Base-by-base conservation (phyloP, 2,888 invertebrate species). In the Drosophila barbarae region DNA sequence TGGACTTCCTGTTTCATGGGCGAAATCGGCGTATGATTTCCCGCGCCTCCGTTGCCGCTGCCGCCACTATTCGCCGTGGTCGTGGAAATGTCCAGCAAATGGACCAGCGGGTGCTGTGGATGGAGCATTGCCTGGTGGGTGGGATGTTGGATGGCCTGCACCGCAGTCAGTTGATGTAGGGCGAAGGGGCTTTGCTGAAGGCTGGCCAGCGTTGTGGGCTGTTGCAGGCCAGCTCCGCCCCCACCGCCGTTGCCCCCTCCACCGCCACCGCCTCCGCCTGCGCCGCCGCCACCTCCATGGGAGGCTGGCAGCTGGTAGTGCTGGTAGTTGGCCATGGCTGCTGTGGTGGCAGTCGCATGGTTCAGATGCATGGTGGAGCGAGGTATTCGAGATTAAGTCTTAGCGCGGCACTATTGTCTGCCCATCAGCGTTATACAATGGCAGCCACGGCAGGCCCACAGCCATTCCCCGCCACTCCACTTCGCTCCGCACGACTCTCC, bases 101-200 rank as follows among this genome's bases (percentile, higher is more conserved):
- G 87, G 49, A 87, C 87, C 65, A 87, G 72, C 49, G 87, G 87
- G 69, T 87, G 87, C 67, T 87, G 87, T 58, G 87, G 87, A 76
- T 87, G 87, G 60, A 87, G 66, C 87, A 87, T 87, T 13, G 87
- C 88, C 69, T 87, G 87, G 63, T 87, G 87, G 61, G 87, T 87
- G 68, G 87, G 87, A 77, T 87, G 87, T 61, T 87, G 87, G 57
- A 87, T 87, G 61, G 87, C 87, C 77, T 87, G 87, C 56, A 87
- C 87, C 13, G 87, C 87, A 39, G 87, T 87, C 59, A 87, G 65
- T 70, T 87, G 87, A 56, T 87, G 87, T 50, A 87, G 61, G 36
- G 87, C 85, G 64, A 87, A 87, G 9, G 87, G 87, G 26, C 83
- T 80, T 63, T 87, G 87, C 64, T 87, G 87, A 52, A 87, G 70